A percentile compares a stretch with the other conserved stretches of the same genome.
Evolutionary conservation across 35 echinoderm and acorn worm genomes (phyloP).

Genomic region (Apostichopus parvimensis): DNA sequence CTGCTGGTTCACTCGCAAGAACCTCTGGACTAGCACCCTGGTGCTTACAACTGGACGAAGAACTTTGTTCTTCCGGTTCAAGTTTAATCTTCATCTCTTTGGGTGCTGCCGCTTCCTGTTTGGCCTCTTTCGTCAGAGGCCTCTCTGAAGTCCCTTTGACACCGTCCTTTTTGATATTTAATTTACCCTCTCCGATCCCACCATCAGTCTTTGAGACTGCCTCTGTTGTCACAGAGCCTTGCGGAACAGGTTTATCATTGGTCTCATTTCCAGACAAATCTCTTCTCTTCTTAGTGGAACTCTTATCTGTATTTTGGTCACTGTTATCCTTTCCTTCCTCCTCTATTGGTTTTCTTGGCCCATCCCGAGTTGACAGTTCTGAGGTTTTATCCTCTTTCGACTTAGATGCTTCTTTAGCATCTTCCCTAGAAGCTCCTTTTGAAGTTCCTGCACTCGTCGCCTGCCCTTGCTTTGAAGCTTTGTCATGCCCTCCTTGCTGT

Average conservation of each 20-base stretch:
- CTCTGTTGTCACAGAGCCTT: background rate
- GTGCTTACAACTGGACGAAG: background rate
- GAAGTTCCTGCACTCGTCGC: background rate
- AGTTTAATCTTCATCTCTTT: conserved; percentile 34
- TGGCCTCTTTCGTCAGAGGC: background rate
- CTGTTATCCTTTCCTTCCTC: background rate
- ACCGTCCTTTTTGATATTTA: background rate
- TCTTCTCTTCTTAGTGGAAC: background rate
- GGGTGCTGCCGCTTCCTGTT: background rate
- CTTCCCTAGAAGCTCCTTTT: background rate
- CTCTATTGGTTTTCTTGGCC: background rate
- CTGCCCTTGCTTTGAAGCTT: background rate
- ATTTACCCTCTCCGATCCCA: background rate
- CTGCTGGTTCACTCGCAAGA: background rate
- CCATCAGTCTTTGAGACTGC: background rate
- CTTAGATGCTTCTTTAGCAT: background rate
- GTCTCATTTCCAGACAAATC: background rate
- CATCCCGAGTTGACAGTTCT: background rate
- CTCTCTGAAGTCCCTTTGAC: background rate
- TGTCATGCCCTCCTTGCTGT: background rate
- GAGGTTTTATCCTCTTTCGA: too few species aligned
- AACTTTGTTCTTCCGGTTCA: conserved; percentile 26
- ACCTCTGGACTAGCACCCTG: background rate
- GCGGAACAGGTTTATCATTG: background rate
- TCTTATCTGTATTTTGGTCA: background rate